Percentiles rank a stretch among this genome's conserved stretches.
phyloP scores from a whole-genome alignment of 2,797 vertebrate species.

The Sylvia borin region DNA sequence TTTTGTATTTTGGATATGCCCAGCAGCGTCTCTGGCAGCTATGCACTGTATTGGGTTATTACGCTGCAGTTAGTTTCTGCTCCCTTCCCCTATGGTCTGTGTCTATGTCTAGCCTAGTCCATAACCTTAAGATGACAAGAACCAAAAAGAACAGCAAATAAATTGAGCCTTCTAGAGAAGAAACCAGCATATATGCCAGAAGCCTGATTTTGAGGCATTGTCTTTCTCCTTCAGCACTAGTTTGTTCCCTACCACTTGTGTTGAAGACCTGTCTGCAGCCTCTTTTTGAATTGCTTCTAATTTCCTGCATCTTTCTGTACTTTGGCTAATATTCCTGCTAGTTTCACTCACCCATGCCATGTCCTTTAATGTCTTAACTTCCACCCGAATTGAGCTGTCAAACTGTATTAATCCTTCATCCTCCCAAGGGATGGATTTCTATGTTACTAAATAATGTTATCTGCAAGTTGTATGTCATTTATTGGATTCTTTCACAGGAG shows the following conservation, averaged over 20 bases:
- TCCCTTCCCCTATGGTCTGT: background rate
- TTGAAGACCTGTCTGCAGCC: background rate
- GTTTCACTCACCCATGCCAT: background rate
- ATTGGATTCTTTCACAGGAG: background rate
- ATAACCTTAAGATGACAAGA: background rate
- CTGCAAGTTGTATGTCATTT: background rate
- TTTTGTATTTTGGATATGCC: background rate
- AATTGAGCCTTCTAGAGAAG: background rate
- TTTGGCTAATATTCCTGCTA: background rate
- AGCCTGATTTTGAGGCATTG: background rate
- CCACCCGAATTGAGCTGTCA: background rate
- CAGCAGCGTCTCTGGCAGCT: background rate
- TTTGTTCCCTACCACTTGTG: background rate
- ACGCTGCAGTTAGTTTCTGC: background rate
- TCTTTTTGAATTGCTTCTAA: background rate
- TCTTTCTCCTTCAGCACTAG: background rate
- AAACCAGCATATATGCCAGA: background rate
- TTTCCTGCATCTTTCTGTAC: background rate
- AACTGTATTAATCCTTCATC: background rate
- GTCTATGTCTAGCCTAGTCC: background rate
- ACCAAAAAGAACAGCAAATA: background rate
- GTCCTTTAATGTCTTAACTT: background rate
- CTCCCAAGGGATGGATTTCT: background rate
- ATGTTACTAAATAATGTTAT: background rate
- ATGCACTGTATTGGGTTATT: background rate